Evolutionary conservation across 1,140 invertebrate species (phyloP).

Genomic region (Dinoponera quadriceps): DNA sequence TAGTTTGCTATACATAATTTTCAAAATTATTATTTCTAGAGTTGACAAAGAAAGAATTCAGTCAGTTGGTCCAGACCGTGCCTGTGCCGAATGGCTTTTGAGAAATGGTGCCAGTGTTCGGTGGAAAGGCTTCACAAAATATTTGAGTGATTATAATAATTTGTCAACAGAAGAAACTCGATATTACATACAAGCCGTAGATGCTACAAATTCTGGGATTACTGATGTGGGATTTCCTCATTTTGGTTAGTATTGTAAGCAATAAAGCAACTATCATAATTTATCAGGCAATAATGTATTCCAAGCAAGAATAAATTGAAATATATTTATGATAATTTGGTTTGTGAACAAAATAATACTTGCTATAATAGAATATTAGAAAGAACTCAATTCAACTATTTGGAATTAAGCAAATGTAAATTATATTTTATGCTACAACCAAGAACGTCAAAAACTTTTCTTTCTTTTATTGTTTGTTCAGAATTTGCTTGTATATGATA

Average conservation of each 20-base stretch:
- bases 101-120: conserved; percentile 92
- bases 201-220: conserved; percentile 91
- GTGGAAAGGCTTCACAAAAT: conserved; percentile 87
- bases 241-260: conserved; percentile 87
- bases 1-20: conserved; percentile 3
- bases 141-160: conserved; percentile 90
- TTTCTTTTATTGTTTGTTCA: neutral
- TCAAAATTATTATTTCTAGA: conserved; percentile 56
- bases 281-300: neutral
- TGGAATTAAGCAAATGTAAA: neutral
- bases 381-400: neutral
- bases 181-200: conserved; percentile 89
- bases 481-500: neutral
- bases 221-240: conserved; percentile 92
- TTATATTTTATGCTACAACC: neutral
- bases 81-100: conserved; percentile 96
- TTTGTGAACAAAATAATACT: conserved; percentile 38
- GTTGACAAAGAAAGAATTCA: conserved; percentile 87
- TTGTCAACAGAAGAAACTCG: conserved; percentile 86
- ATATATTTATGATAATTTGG: neutral
- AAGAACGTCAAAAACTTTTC: neutral
- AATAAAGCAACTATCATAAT: neutral
- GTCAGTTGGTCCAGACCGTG: conserved; percentile 92
- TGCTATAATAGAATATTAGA: neutral
- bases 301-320: neutral